Evolutionary conservation across 2,888 invertebrate genomes (phyloP).

Genomic region (Himalopsyche japonica): DNA sequence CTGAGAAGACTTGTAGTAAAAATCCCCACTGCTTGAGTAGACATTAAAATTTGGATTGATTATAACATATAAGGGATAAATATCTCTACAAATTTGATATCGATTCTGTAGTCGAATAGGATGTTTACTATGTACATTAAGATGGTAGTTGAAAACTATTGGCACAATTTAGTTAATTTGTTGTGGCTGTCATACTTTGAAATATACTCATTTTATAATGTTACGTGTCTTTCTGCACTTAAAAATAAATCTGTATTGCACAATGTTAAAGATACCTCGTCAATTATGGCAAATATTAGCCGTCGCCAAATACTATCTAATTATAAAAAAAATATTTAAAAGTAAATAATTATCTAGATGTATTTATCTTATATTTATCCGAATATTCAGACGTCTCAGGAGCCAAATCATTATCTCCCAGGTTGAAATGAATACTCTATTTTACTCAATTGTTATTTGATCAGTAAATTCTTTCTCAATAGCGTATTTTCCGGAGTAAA

Average conservation of each 20-base stretch:
- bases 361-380: not conserved
- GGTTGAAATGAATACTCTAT: no score
- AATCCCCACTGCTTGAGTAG: no score
- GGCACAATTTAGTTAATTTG: not conserved
- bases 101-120: no score
- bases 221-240: not conserved
- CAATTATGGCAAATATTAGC: constrained; percentile 19
- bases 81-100: no score
- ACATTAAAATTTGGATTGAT: no score
- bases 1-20: no score
- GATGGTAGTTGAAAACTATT: not conserved
- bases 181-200: not conserved
- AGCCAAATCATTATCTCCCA: not conserved
- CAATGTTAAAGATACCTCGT: constrained; percentile 10
- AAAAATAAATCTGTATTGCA: not conserved
- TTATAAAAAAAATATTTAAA: not conserved
- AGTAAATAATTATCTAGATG: not conserved
- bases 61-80: no score
- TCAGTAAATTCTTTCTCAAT: no score
- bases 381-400: not conserved
- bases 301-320: constrained; percentile 11
- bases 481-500: no score
- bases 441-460: no score
- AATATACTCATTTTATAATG: not conserved
- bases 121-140: no score